Evolutionary conservation across 92 coral and sea anemone genomes (phyloP).

Genomic region (Siderastrea radians): DNA sequence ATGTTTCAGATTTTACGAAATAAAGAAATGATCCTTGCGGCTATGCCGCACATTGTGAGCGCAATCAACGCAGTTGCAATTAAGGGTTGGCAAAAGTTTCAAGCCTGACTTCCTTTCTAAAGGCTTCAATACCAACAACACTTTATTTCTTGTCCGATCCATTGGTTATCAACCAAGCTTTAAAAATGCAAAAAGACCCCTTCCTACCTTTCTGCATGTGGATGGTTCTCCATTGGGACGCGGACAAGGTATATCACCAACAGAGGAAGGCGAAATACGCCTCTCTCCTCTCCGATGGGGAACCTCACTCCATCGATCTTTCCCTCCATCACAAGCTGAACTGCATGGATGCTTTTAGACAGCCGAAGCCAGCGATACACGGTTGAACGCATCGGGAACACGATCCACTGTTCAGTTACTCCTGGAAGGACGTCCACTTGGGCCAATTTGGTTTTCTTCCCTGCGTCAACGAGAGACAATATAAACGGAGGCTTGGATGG

Average conservation of each 20-base stretch:
- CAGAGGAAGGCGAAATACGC: not conserved
- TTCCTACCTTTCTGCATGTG: not conserved
- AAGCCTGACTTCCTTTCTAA: too few relatives aligned
- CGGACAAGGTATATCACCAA: not conserved
- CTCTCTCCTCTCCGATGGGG: not conserved
- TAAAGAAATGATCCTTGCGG: too few relatives aligned
- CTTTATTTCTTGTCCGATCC: too few relatives aligned
- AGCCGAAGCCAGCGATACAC: not conserved
- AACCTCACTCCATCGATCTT: not conserved
- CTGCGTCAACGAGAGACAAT: not conserved
- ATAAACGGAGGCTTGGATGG: not conserved
- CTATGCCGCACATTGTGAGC: too few relatives aligned
- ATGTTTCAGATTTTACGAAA: too few relatives aligned
- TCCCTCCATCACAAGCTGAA: not conserved
- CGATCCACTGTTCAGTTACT: not conserved
- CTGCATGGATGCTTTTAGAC: not conserved
- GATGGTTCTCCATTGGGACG: not conserved
- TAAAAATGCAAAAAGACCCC: too few relatives aligned
- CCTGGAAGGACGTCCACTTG: not conserved
- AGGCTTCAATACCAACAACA: too few relatives aligned
- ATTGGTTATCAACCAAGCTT: too few relatives aligned
- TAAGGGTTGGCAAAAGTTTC: too few relatives aligned
- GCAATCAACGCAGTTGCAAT: too few relatives aligned
- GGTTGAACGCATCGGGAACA: not conserved
- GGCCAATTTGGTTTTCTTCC: not conserved